Evolutionary conservation across 37 sponge, comb jelly and placozoan species (phyloP).

Genomic region (Tethya wilhelma): DNA sequence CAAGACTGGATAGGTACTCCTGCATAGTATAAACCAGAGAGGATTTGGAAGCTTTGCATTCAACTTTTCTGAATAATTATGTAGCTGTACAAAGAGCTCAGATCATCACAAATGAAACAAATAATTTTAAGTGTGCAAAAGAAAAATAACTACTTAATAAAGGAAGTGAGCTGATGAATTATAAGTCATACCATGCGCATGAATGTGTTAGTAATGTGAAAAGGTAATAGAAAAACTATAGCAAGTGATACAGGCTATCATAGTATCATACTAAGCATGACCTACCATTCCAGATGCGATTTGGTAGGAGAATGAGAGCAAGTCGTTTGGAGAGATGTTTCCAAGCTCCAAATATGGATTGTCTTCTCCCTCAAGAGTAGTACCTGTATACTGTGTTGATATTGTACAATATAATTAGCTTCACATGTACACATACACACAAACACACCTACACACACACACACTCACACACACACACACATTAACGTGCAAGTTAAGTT

Average conservation of each 20-base stretch:
- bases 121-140: too few relatives aligned
- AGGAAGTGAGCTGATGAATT: too few relatives aligned
- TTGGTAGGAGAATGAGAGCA: slow-evolving; percentile 80
- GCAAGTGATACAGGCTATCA: neutral
- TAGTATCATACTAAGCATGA: neutral
- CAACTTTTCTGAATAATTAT: too few relatives aligned
- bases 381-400: neutral
- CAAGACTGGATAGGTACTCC: slow-evolving; percentile 76
- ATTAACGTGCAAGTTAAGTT: too few relatives aligned
- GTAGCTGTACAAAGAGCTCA: too few relatives aligned
- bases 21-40: too few relatives aligned
- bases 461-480: too few relatives aligned
- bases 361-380: neutral
- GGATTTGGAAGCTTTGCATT: too few relatives aligned
- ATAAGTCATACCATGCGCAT: too few relatives aligned
- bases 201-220: neutral
- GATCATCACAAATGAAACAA: too few relatives aligned
- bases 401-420: neutral
- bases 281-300: slow-evolving; percentile 90
- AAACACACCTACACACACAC: neutral
- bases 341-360: slow-evolving; percentile 56
- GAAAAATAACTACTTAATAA: too few relatives aligned
- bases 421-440: neutral
- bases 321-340: slow-evolving; percentile 41
- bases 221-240: neutral